Evolutionary conservation across 2,797 vertebrate genomes (phyloP).

Genomic region (Sylvia borin): DNA sequence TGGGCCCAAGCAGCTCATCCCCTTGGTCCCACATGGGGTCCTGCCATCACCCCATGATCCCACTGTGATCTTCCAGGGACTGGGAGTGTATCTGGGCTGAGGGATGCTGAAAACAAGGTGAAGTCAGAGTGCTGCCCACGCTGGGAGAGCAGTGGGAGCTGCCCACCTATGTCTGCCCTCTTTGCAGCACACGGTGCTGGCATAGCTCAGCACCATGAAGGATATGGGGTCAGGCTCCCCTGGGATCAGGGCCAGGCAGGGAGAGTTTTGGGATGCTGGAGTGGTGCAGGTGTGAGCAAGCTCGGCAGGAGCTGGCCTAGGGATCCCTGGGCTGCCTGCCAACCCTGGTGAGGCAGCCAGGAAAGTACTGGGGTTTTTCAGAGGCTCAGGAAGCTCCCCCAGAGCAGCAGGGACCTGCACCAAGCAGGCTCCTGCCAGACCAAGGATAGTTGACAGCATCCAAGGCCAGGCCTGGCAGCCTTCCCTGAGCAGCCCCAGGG

Average conservation of each 20-base stretch:
- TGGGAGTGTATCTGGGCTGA: rapidly evolving
- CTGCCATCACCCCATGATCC: rapidly evolving
- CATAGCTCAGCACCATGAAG: rapidly evolving
- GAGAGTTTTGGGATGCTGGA: background rate
- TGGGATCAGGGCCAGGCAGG: background rate
- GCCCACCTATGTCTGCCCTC: background rate
- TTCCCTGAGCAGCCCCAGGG: background rate
- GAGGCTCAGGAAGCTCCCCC: background rate
- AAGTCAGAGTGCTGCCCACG: rapidly evolving
- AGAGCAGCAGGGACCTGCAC: background rate
- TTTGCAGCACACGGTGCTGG: rapidly evolving
- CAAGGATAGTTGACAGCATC: background rate
- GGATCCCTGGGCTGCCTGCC: background rate
- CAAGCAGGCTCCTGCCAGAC: background rate
- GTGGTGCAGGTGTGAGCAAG: background rate
- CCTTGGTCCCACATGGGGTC: rapidly evolving
- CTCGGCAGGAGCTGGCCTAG: background rate
- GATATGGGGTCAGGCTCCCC: background rate
- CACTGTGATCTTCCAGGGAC: rapidly evolving
- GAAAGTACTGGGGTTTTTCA: background rate
- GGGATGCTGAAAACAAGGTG: background rate
- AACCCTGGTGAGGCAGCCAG: background rate
- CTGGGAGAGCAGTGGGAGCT: background rate
- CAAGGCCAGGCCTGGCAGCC: background rate
- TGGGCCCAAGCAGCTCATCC: background rate